Percentiles rank a stretch among this genome's conserved stretches.
Evolutionary conservation across 2,797 vertebrate genomes (phyloP).

Genomic region (Epinephelus malabaricus): DNA sequence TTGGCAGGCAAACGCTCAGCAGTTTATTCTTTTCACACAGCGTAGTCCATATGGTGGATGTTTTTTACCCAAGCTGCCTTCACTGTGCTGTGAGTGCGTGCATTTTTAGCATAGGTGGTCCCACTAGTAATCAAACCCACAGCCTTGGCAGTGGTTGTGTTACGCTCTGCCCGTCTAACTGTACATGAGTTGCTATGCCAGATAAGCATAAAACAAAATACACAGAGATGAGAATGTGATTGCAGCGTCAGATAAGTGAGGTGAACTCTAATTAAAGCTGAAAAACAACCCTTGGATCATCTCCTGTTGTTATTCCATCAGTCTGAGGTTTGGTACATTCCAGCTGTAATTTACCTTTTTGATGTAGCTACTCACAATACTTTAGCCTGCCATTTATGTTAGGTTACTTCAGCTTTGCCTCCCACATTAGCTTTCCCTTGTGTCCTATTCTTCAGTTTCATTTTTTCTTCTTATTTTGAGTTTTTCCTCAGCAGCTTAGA

Average conservation of each 20-base stretch:
- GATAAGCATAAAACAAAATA: slow-evolving; percentile 39
- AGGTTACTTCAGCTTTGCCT: neutral
- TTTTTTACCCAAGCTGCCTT: slow-evolving; percentile 20
- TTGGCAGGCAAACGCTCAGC: slow-evolving; percentile 46
- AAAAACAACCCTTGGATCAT: neutral
- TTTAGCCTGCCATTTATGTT: slow-evolving; percentile 13
- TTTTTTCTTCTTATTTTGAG: neutral
- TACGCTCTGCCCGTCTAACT: slow-evolving; percentile 7
- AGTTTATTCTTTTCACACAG: slow-evolving; percentile 44
- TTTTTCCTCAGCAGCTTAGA: neutral
- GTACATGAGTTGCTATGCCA: neutral
- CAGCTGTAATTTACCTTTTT: slow-evolving; percentile 7
- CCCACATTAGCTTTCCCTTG: neutral
- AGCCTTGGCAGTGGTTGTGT: slow-evolving; percentile 41
- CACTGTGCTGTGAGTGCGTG: neutral
- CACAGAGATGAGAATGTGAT: slow-evolving; percentile 21
- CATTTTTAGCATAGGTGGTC: slow-evolving; percentile 60
- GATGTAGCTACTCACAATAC: neutral
- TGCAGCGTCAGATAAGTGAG: slow-evolving; percentile 25
- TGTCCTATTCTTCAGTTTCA: neutral
- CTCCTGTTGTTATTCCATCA: neutral
- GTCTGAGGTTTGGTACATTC: slow-evolving; percentile 20
- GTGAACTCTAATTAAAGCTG: slow-evolving; percentile 29
- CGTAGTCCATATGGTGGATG: slow-evolving; percentile 32
- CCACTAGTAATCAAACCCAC: slow-evolving; percentile 42